A percentile compares a stretch with the other conserved stretches of the same genome.
Conservation (phyloP, 2,113 vertebrate species). For the Caracal caracal region DNA sequence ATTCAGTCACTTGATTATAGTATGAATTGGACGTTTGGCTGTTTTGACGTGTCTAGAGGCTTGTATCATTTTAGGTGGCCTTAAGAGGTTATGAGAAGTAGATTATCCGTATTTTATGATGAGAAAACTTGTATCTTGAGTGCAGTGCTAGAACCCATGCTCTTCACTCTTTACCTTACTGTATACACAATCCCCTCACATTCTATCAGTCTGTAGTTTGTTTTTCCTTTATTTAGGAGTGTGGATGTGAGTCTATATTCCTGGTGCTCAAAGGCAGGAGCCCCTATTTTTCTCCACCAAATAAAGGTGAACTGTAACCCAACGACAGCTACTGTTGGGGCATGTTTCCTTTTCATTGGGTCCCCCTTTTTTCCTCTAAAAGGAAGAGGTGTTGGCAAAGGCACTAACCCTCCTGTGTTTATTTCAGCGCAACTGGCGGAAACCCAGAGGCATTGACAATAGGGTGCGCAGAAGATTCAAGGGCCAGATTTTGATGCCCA, state of each 20-base stretch:
- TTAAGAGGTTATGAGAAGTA: not conserved
- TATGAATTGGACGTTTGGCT: not conserved
- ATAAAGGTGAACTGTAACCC: not conserved
- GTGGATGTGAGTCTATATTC: not conserved
- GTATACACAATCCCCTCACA: not conserved
- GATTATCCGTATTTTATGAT: not conserved
- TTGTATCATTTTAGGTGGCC: not conserved
- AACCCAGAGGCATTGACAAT: slow-evolving; percentile 98
- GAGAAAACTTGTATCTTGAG: not conserved
- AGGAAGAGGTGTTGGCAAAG: not conserved
- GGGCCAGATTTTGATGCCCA: slow-evolving; percentile 99
- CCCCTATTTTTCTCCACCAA: not conserved
- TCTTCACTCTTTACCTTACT: not conserved
- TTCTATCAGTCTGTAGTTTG: too few species aligned
- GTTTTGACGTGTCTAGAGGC: not conserved
- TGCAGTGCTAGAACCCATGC: not conserved
- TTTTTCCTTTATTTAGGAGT: not conserved
- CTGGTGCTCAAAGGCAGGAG: not conserved
- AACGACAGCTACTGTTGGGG: too few species aligned
- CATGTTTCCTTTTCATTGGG: not conserved
- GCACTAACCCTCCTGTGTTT: not conserved
- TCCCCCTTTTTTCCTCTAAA: not conserved
- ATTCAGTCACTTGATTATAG: not conserved
- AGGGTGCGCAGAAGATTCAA: slow-evolving; percentile 97
- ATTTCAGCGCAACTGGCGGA: slow-evolving; percentile 94